Evolutionary conservation across 1,140 invertebrate genomes (phyloP), one percentile per base, ranked within the genome.

Genomic region (Cherax quadricarinatus): DNA sequence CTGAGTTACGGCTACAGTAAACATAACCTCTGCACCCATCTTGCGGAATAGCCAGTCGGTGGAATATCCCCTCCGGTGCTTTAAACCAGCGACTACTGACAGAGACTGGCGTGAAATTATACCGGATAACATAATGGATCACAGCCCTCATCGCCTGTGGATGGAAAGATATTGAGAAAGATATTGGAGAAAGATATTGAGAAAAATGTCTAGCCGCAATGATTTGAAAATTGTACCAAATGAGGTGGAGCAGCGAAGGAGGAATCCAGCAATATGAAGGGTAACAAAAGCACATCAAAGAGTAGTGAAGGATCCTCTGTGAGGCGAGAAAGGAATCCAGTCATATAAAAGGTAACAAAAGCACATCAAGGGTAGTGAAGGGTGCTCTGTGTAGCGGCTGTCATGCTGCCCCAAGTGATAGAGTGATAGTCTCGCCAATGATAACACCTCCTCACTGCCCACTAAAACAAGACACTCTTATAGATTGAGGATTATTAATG

Each of bases 401-500:
- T n/a, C 24, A 79, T 83, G 81, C 57, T 83, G 30, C 51, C 10
- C 30, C 57, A 7, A 41, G 86, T 60, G 75, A 80, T 79, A 79
- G 18, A 80, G 53, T 88, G 78, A 88, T 80, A 88, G 51, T 12
- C 85, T 48, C 51, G 0, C 12, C 10, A 24, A 53, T 41, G 70
- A 88, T 62, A 78, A 80, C 73, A 80, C n/a, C 3, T 4, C 51
- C 49, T 51, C 18, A 83, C 21, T n/a, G n/a, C 51, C 81, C 51
- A 30, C 83, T 10, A 62, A n/a, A 73, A 83, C 88, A 82, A 82
- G 53, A 51, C 88, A 41, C 51, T 73, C 57, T 84, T 85, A 53
- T 66, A 75, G 88, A 53, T 53, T 24, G 66, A 49, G 88, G 60
- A 88, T 51, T 90, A 90, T 90, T 90, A 90, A 90, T 90, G 88